Base-by-base conservation (phyloP, 2,113 vertebrate genomes). In the Aptenodytes patagonicus region DNA sequence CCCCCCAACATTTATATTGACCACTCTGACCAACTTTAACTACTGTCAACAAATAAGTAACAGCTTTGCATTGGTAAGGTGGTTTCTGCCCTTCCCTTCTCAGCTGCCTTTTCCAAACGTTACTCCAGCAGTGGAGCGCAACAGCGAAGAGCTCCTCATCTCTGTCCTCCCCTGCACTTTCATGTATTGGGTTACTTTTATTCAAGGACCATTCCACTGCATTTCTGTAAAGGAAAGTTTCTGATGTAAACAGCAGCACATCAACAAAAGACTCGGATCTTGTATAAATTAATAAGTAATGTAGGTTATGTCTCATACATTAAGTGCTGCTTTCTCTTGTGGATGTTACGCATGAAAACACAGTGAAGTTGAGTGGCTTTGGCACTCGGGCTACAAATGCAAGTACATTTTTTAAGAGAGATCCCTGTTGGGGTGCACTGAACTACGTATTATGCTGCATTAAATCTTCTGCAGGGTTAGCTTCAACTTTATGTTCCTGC, bases 201-300 rank as follows among this genome's bases (percentile, higher is more conserved):
- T 38, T 73, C 47, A 78, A 82, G 61, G 52, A 57, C 32, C 3
- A 6, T 87, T 34, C 5, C n/a, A 52, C 15, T 36, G n/a, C 4
- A 26, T 61, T 88, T 86, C 76, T 89, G 58, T 24, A 79, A 83
- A 78, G 49, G 16, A 46, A 75, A 84, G 38, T 54, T 90, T 87
- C 89, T 85, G 83, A 79, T 44, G 40, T 32, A 49, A 95, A 61
- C 78, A 81, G 38, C n/a, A 75, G 55, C 42, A 49, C n/a, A 46
- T 55, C 32, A 85, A 26, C 3, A 8, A 49, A 89, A 83, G n/a
- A 65, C 51, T 18, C 2, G 0, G 60, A 65, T 90, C 52, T 51
- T 71, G 31, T 71, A 75, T 64, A 89, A 85, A 87, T 95, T 64
- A 94, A 38, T 89, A 94, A 95, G 57, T 79, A 91, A 94, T 57